Conservation (phyloP, 2,113 vertebrate genomes). For the Microtus pennsylvanicus region DNA sequence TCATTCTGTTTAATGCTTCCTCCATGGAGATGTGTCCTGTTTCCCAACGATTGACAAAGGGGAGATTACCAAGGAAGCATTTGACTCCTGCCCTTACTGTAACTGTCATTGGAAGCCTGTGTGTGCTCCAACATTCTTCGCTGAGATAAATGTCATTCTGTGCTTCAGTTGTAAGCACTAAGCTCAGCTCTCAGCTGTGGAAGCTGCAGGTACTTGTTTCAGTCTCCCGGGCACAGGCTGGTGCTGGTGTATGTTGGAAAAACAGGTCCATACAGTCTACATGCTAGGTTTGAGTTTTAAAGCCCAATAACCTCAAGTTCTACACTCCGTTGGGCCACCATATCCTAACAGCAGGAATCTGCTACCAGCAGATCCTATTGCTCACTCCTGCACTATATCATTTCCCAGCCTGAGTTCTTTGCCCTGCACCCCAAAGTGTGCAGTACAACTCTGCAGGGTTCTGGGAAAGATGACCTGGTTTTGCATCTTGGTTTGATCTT, state of each 20-base stretch:
- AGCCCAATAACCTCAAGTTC: accelerated
- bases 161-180: neutral
- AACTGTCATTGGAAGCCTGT: neutral
- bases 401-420: accelerated
- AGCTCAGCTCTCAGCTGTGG: too few relatives aligned
- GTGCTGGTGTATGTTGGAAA: accelerated
- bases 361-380: accelerated
- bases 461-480: accelerated
- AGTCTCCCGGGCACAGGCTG: accelerated
- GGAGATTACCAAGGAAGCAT: neutral
- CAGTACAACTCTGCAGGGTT: neutral
- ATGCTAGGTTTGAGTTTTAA: neutral
- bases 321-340: accelerated
- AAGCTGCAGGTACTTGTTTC: accelerated
- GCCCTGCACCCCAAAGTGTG: neutral
- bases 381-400: accelerated
- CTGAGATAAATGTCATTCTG: too few relatives aligned
- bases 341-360: neutral
- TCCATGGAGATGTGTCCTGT: neutral
- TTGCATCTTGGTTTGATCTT: neutral
- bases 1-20: neutral
- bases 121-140: neutral
- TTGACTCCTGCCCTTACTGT: neutral
- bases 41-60: neutral
- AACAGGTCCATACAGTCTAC: accelerated